Base-by-base conservation (phyloP, 2,797 vertebrate species). In the Triplophysa yarkandensis region DNA sequence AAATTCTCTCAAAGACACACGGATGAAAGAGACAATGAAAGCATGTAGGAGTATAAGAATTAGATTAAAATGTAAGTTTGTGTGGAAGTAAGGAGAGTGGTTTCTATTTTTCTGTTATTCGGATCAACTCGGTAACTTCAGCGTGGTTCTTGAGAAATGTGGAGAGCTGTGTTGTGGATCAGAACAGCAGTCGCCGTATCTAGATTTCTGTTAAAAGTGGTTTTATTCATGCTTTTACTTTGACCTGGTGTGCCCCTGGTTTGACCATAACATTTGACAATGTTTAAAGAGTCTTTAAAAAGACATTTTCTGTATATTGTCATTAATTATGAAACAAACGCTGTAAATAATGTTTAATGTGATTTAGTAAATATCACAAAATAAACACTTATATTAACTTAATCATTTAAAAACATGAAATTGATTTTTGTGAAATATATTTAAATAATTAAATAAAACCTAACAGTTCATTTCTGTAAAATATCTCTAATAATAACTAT, bases 11-110 rank as follows among this genome's bases (percentile, higher is more conserved):
- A 21, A 39, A 72, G 34, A 52, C 70, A 21, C 28, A 28, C 19
- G 48, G 43, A 44, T n/a, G 60, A 65, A 65, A 44, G 60, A 73
- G 61, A 65, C 71, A 73, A 73, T 65, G 71, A 32, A 50, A 57
- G 28, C 28, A 19, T 65, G 61, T 44, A 63, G 61, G 71, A 65
- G 61, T 73, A 39, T 39, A 43, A 65, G 61, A 73, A 64, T 65
- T 57, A 55, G 50, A 73, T 73, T 65, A 55, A 73, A 65, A 65
- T 65, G n/a, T 65, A 65, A 44, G 25, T 73, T 65, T 57, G 19
- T n/a, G 48, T 16, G 25, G 13, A 13, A 8, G 13, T 43, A 65
- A 64, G 43, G 9, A 63, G 34, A 55, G 30, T 27, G 61, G 25
- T 23, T n/a, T 65, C n/a, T 73, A 64, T 43, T 65, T 55, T 17